These are phyloP conservation scores for Hafferia zeledoni DNA, from an alignment of 2,797 vertebrate species.

Conservation along the genomic window DNA sequence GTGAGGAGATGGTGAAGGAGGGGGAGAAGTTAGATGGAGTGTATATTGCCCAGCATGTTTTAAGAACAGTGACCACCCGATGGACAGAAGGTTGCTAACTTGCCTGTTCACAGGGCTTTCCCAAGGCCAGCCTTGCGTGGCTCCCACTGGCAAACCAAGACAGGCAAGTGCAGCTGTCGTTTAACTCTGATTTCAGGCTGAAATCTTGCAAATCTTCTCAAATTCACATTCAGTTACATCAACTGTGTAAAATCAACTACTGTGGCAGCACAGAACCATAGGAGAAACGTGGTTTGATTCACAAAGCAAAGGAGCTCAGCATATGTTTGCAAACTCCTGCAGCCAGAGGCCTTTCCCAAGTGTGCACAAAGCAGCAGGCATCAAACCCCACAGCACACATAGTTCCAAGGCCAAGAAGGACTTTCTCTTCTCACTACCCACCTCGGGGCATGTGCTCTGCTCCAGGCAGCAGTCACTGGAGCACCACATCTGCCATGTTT, in stretches of 20 bases:
- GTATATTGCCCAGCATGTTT: neutral
- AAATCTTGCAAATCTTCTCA: neutral
- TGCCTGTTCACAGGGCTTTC: neutral
- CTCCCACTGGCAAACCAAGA: neutral
- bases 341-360: neutral
- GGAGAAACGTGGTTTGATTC: neutral
- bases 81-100: neutral
- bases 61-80: neutral
- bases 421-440: neutral
- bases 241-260: neutral
- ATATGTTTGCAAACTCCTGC: neutral
- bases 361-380: neutral
- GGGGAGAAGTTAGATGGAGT: neutral
- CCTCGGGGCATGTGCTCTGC: neutral
- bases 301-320: neutral
- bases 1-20: neutral
- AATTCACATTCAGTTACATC: neutral
- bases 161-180: neutral
- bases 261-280: neutral
- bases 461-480: neutral
- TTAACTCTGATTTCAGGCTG: neutral
- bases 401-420: neutral
- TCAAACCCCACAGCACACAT: accelerated
- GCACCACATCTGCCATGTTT: neutral
- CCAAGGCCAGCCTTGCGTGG: neutral